A percentile compares a stretch with the other conserved stretches of the same genome.
Evolutionary conservation across 2,113 vertebrate species (phyloP).

Genomic region (Dissostichus mawsoni): DNA sequence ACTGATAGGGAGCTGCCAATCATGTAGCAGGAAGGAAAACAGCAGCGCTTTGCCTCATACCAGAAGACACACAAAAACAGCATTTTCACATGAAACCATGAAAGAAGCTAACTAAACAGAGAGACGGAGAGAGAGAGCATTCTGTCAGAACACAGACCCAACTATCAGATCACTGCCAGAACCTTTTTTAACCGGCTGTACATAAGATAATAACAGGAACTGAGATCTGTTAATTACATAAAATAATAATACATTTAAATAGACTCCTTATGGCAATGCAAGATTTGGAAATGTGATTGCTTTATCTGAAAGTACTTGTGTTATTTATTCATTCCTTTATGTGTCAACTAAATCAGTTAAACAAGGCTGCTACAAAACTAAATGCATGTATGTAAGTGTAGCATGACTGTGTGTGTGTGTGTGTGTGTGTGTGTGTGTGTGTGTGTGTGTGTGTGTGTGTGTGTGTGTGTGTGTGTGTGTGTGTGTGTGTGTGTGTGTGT

Average conservation of each 20-base stretch:
- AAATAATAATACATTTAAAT: neutral
- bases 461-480: constrained; percentile 13
- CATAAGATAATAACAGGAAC: no score
- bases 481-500: neutral
- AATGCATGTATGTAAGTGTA: neutral
- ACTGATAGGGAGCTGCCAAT: constrained; percentile 71
- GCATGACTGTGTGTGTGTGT: neutral
- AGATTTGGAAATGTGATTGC: no score
- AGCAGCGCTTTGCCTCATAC: constrained; percentile 35
- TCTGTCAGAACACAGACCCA: no score
- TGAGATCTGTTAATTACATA: no score
- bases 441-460: constrained; percentile 14
- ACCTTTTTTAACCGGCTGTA: no score
- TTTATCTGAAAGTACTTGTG: no score
- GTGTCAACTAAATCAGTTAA: no score
- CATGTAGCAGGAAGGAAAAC: constrained; percentile 54
- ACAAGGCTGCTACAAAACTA: no score
- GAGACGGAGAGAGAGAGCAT: no score
- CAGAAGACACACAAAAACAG: constrained; percentile 6
- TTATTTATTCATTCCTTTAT: no score
- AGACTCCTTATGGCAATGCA: neutral
- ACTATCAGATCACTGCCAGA: no score
- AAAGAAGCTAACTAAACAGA: neutral
- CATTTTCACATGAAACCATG: constrained; percentile 2
- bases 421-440: neutral